These are phyloP conservation scores for Drosophila cognata DNA, from an alignment of 2,888 invertebrate genomes.

Conservation along the genomic window DNA sequence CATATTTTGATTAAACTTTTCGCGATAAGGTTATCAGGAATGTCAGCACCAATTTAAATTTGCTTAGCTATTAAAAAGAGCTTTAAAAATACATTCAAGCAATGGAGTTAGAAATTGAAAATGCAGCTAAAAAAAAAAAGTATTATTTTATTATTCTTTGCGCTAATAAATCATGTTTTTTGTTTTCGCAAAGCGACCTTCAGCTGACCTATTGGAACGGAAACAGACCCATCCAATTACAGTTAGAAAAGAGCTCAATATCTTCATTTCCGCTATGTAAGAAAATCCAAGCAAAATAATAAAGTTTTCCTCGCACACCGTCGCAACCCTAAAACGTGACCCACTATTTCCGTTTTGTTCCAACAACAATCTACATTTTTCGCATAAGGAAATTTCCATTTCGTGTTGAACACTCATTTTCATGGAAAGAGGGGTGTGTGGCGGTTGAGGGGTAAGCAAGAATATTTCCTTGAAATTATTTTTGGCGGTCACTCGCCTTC, in stretches of 20 bases:
- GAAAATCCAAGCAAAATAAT: neutral
- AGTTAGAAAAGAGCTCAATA: constrained; percentile 18
- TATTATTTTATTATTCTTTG: neutral
- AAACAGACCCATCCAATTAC: neutral
- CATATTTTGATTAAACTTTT: constrained; percentile 22
- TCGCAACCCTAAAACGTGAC: constrained; percentile 33
- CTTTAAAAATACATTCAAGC: neutral
- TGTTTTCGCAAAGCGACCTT: constrained; percentile 18
- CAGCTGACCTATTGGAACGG: constrained; percentile 12
- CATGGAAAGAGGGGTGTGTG: neutral
- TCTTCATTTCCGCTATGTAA: constrained; percentile 28
- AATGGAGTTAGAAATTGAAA: neutral
- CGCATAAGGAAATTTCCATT: constrained; percentile 35
- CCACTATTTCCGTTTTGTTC: constrained; percentile 39
- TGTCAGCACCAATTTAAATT: constrained; percentile 26
- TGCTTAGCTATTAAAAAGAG: neutral
- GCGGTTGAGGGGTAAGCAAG: neutral
- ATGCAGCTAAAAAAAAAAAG: neutral
- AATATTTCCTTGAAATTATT: constrained; percentile 44
- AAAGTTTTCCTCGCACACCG: constrained; percentile 17
- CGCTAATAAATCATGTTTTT: neutral
- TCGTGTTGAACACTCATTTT: constrained; percentile 16
- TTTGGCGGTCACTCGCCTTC: constrained; percentile 32
- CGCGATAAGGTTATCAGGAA: constrained; percentile 38
- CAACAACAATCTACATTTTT: constrained; percentile 8